phyloP scores from a whole-genome alignment of 2,113 vertebrate species.

The Brachypodius melanocephalos region DNA sequence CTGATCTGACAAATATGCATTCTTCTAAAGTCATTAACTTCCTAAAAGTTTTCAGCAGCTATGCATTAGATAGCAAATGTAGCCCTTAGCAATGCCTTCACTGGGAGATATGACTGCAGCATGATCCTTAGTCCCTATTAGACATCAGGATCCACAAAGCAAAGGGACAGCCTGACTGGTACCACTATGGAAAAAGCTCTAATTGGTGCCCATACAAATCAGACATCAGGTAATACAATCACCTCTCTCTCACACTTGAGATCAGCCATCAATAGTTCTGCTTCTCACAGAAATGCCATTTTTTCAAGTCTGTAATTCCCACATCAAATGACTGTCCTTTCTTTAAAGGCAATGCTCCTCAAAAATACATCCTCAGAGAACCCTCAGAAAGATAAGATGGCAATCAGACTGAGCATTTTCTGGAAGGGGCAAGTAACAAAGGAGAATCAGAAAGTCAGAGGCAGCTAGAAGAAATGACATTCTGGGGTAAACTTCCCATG shows the following conservation, averaged over 20 bases:
- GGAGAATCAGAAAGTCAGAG: neutral
- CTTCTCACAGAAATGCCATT: neutral
- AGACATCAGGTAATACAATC: neutral
- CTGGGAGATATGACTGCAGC: neutral
- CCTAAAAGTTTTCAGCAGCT: neutral
- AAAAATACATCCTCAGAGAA: conserved; percentile 6
- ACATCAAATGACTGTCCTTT: conserved; percentile 1
- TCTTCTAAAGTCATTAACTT: neutral
- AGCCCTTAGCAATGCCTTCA: neutral
- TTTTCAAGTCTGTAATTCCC: conserved; percentile 37
- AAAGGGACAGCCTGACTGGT: neutral
- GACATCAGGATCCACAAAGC: neutral
- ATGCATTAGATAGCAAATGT: neutral
- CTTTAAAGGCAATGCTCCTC: conserved; percentile 13
- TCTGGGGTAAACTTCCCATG: neutral
- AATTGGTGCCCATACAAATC: neutral
- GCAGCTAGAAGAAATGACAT: neutral
- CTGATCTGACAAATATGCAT: neutral
- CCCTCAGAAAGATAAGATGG: neutral
- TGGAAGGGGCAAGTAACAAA: neutral
- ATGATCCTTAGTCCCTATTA: neutral
- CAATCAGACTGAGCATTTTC: conserved; percentile 5
- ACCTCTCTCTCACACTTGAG: neutral
- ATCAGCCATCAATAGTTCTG: neutral
- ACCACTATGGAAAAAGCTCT: neutral